These are phyloP conservation scores for Eilema sororculum DNA, from an alignment of 2,888 invertebrate genomes.

Conservation along the genomic window DNA sequence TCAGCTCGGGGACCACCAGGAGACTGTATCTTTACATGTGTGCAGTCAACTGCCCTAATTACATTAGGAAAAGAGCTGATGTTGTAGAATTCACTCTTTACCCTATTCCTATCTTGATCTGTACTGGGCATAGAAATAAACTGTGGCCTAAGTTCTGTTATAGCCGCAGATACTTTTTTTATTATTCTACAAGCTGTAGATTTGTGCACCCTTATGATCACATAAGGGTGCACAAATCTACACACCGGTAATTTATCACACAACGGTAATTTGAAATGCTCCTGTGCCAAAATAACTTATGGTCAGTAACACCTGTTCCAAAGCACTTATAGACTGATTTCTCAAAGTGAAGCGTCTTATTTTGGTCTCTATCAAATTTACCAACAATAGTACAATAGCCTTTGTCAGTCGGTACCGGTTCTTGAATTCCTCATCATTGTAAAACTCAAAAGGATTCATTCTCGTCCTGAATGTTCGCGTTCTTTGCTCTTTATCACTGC, in stretches of 20 bases:
- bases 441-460: background rate
- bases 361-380: slow-evolving; percentile 1
- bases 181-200: slow-evolving; percentile 11
- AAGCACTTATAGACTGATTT: slow-evolving; percentile 8
- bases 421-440: background rate
- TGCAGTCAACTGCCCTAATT: slow-evolving; percentile 9
- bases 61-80: slow-evolving; percentile 9
- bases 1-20: slow-evolving; percentile 7
- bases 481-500: background rate
- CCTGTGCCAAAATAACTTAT: background rate
- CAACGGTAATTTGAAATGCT: slow-evolving; percentile 4
- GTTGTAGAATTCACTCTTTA: background rate
- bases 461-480: background rate
- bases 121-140: background rate
- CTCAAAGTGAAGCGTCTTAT: background rate
- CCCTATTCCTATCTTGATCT: background rate
- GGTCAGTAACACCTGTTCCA: background rate
- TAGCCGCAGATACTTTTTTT: background rate
- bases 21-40: slow-evolving; percentile 9
- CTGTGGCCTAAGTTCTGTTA: background rate
- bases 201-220: slow-evolving; percentile 5
- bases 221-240: no score
- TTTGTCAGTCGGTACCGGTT: background rate
- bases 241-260: no score
- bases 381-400: background rate